Conservation (phyloP, 2,888 invertebrate species). For the Clusia tigrina region DNA sequence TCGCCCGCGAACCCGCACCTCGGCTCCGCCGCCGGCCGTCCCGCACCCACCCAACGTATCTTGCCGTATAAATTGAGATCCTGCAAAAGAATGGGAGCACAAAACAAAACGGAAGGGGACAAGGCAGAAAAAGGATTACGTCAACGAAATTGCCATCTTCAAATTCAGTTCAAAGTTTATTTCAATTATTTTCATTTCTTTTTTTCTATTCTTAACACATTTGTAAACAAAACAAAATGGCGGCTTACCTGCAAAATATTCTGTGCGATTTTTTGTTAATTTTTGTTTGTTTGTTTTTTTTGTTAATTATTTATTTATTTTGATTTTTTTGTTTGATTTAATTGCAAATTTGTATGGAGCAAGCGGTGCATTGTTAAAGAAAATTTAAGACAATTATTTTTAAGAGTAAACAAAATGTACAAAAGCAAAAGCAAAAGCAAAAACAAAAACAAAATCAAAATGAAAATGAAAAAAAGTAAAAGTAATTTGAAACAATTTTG, state of each 20-base stretch:
- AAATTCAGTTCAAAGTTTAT: not conserved
- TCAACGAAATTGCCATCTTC: not conserved
- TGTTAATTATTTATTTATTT: no score
- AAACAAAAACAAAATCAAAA: not conserved
- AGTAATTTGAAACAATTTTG: conserved; percentile 37
- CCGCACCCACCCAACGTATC: conserved; percentile 78
- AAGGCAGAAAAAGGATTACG: not conserved
- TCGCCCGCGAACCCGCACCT: conserved; percentile 89
- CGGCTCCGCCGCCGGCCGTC: conserved; percentile 84
- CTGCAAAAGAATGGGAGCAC: conserved; percentile 65
- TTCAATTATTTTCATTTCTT: not conserved
- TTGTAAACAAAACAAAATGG: not conserved
- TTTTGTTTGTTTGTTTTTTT: no score
- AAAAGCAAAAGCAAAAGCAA: not conserved
- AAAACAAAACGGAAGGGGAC: not conserved
- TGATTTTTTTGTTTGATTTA: no score
- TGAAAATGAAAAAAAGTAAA: conserved; percentile 17
- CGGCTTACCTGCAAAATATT: conserved; percentile 28
- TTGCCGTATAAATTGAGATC: conserved; percentile 75
- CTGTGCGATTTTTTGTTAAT: conserved; percentile 21
- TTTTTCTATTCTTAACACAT: not conserved
- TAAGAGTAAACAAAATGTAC: not conserved
- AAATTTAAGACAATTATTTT: conserved; percentile 9
- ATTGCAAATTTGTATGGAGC: conserved; percentile 15
- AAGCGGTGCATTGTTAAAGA: conserved; percentile 18